Evolutionary conservation across 2,113 vertebrate species (phyloP).

Genomic region (Seriola rivoliana): DNA sequence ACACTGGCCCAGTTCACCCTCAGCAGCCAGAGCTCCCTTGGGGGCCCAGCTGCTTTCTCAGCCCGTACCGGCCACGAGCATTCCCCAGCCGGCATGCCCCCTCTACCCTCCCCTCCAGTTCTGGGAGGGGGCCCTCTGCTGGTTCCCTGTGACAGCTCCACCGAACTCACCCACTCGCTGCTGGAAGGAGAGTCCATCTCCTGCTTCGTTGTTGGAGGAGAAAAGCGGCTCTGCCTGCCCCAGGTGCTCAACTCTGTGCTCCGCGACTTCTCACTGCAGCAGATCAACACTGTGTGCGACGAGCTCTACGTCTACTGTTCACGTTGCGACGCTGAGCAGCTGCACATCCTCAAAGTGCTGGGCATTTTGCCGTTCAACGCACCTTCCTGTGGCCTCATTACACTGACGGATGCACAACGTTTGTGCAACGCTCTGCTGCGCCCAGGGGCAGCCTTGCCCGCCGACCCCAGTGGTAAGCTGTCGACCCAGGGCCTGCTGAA

Average conservation of each 20-base stretch:
- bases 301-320: slow-evolving; percentile 98
- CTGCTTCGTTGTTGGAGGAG: slow-evolving; percentile 97
- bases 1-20: slow-evolving; percentile 97
- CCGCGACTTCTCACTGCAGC: slow-evolving; percentile 96
- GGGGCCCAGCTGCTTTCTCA: slow-evolving; percentile 97
- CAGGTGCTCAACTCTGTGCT: slow-evolving; percentile 98
- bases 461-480: slow-evolving; percentile 85
- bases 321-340: slow-evolving; percentile 94
- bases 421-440: slow-evolving; percentile 95
- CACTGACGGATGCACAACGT: slow-evolving; percentile 95
- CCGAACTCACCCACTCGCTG: slow-evolving; percentile 94
- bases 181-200: slow-evolving; percentile 97
- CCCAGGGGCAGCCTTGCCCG: slow-evolving; percentile 89
- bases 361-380: slow-evolving; percentile 98
- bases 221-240: slow-evolving; percentile 97
- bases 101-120: slow-evolving; percentile 92
- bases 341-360: slow-evolving; percentile 97
- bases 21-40: slow-evolving; percentile 97
- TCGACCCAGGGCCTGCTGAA: slow-evolving; percentile 90
- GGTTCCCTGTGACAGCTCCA: slow-evolving; percentile 97
- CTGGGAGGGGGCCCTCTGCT: slow-evolving; percentile 94
- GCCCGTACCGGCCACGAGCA: slow-evolving; percentile 92
- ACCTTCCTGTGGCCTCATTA: slow-evolving; percentile 97
- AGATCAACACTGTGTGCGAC: slow-evolving; percentile 97
- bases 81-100: slow-evolving; percentile 88